Evolutionary conservation across 1,140 invertebrate genomes (phyloP).

Genomic region (Drosophila seguyi): DNA sequence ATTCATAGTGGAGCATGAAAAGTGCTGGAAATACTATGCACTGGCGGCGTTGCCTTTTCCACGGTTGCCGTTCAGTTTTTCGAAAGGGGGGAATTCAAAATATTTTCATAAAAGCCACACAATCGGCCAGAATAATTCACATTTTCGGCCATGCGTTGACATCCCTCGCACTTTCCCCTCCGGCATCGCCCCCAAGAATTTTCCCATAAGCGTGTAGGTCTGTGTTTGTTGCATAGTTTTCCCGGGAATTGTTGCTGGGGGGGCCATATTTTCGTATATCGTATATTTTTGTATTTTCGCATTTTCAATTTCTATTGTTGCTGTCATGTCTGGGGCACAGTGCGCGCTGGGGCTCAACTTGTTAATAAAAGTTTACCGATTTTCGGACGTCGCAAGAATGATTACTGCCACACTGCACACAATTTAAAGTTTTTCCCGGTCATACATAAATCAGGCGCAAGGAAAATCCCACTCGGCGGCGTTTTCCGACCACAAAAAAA

Average conservation of each 20-base stretch:
- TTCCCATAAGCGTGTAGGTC: slow-evolving; percentile 22
- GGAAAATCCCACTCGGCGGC: slow-evolving; percentile 36
- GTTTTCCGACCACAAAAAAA: not conserved
- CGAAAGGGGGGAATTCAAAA: slow-evolving; percentile 40
- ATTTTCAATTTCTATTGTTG: slow-evolving; percentile 67
- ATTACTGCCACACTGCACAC: slow-evolving; percentile 69
- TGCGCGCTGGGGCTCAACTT: slow-evolving; percentile 50
- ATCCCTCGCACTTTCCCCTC: slow-evolving; percentile 7
- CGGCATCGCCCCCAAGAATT: not conserved
- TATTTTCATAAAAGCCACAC: slow-evolving; percentile 62
- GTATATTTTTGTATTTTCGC: slow-evolving; percentile 16
- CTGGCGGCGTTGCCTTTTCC: slow-evolving; percentile 10
- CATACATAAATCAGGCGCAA: slow-evolving; percentile 75
- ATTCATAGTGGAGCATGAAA: not conserved
- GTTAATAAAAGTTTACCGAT: slow-evolving; percentile 81
- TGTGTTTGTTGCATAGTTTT: slow-evolving; percentile 53
- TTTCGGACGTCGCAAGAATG: slow-evolving; percentile 63
- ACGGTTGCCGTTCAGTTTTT: slow-evolving; percentile 21
- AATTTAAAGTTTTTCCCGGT: slow-evolving; percentile 73
- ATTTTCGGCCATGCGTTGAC: slow-evolving; percentile 56
- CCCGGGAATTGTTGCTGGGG: slow-evolving; percentile 27
- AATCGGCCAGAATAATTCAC: slow-evolving; percentile 68
- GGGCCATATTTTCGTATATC: slow-evolving; percentile 46
- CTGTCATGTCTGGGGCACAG: slow-evolving; percentile 25
- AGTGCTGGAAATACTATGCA: slow-evolving; percentile 15